Evolutionary conservation across 2,113 vertebrate genomes (phyloP).

Genomic region (Geococcyx californianus): DNA sequence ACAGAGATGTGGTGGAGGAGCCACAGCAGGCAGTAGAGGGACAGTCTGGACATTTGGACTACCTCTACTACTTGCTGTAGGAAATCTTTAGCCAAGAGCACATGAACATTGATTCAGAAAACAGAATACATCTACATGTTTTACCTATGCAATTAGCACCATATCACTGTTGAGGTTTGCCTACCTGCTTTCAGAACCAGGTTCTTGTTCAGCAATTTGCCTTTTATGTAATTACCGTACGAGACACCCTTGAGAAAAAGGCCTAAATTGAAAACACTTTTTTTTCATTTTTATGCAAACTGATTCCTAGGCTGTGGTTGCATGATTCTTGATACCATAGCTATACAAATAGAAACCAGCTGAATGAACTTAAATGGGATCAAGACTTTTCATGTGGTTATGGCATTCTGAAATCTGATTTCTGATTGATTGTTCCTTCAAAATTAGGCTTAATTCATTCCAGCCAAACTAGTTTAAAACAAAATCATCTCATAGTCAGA

Average conservation of each 20-base stretch:
- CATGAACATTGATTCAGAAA: background rate
- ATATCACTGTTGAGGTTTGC: background rate
- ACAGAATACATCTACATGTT: background rate
- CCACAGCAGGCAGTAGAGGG: background rate
- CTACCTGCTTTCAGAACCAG: background rate
- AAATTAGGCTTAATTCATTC: background rate
- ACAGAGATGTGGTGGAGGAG: fast-evolving
- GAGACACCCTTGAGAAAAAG: background rate
- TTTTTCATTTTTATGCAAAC: background rate
- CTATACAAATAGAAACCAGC: background rate
- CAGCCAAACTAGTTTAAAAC: background rate
- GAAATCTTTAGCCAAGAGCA: background rate
- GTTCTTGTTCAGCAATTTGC: background rate
- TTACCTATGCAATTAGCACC: background rate
- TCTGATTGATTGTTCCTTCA: background rate
- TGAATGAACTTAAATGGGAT: background rate
- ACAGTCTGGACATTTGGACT: background rate
- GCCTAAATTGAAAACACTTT: fast-evolving
- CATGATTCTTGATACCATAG: background rate
- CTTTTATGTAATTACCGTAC: background rate
- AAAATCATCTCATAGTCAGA: background rate
- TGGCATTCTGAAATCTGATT: background rate
- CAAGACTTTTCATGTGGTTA: background rate
- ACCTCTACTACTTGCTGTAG: background rate
- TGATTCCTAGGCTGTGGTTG: background rate